phyloP scores from a whole-genome alignment of 2,888 invertebrate genomes.

The Amphipyra berbera region DNA sequence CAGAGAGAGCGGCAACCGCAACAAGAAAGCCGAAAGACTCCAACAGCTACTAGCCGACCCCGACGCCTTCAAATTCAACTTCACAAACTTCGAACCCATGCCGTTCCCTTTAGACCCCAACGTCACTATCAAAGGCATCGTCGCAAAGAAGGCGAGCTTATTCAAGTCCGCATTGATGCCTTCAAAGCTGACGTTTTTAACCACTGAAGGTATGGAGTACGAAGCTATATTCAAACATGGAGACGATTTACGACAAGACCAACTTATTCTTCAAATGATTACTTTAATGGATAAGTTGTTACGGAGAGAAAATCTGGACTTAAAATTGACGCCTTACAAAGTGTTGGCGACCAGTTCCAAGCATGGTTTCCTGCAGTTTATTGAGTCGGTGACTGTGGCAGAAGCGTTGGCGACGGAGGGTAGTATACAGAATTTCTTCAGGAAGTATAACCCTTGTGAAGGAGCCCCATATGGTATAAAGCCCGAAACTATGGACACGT shows the following conservation, averaged over 20 bases:
- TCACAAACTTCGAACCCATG: conserved; percentile 96
- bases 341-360: conserved; percentile 98
- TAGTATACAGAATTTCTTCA: conserved; percentile 97
- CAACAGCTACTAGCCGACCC: conserved; percentile 95
- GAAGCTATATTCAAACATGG: conserved; percentile 99
- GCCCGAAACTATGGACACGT: conserved; percentile 99
- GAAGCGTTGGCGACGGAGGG: conserved; percentile 97
- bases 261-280: conserved; percentile 99
- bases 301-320: conserved; percentile 97
- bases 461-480: conserved; percentile 97
- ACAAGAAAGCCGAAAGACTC: conserved; percentile 97
- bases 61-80: conserved; percentile 95
- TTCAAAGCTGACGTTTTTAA: conserved; percentile 96
- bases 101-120: conserved; percentile 98
- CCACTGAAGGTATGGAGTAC: conserved; percentile 95
- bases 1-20: conserved; percentile 96
- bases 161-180: conserved; percentile 99
- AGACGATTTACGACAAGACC: conserved; percentile 99
- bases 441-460: conserved; percentile 96
- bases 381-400: conserved; percentile 97
- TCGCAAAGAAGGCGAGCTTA: conserved; percentile 96
- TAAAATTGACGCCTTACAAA: conserved; percentile 97
- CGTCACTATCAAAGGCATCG: conserved; percentile 95
- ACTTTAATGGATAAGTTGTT: conserved; percentile 99
- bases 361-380: conserved; percentile 98